Conservation (phyloP, 2,113 vertebrate genomes). For the Thalassarche chlororhynchos region DNA sequence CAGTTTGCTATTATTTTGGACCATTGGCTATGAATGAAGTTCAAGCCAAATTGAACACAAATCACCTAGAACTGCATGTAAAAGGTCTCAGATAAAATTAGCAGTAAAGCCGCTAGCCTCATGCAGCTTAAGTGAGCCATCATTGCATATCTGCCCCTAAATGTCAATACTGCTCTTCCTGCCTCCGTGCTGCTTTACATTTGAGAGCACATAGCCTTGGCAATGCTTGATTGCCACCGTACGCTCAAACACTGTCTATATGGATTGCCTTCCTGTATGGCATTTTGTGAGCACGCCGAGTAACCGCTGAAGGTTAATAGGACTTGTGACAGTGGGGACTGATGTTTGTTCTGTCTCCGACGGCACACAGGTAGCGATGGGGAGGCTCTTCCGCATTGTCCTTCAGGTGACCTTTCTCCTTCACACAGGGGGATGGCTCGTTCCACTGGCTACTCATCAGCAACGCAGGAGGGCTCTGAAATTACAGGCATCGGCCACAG, state of each 20-base stretch:
- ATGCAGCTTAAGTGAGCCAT: background rate
- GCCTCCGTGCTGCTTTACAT: background rate
- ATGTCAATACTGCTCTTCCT: background rate
- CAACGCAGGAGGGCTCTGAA: background rate
- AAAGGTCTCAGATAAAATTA: conserved; percentile 9
- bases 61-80: background rate
- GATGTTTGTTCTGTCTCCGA: background rate
- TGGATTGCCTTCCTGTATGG: background rate
- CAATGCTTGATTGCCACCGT: background rate
- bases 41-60: conserved; percentile 11
- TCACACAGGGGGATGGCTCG: background rate
- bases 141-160: background rate
- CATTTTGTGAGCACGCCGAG: background rate
- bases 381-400: background rate
- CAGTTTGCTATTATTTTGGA: conserved; percentile 23
- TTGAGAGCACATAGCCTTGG: background rate
- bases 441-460: background rate
- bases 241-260: fast-evolving
- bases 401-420: background rate
- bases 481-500: background rate
- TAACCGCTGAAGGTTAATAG: background rate
- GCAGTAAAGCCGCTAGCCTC: background rate
- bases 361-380: fast-evolving
- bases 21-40: conserved; percentile 6
- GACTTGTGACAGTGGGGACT: background rate